Evolutionary conservation across 2,888 invertebrate species (phyloP).

Genomic region (Melipona beecheii): DNA sequence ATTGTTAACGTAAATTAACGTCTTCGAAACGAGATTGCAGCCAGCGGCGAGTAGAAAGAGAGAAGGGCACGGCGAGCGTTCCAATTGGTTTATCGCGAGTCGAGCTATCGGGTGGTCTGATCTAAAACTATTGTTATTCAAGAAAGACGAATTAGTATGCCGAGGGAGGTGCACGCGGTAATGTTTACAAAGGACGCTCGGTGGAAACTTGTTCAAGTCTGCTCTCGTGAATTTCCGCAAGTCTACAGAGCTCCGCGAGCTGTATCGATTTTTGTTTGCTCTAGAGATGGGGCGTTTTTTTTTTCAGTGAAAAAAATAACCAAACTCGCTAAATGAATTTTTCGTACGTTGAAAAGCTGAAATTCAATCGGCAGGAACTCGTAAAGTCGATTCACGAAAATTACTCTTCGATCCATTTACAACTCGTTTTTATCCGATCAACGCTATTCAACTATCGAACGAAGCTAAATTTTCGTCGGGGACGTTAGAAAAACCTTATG

Average conservation of each 20-base stretch:
- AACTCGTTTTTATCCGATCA: too few species aligned
- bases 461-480: too few species aligned
- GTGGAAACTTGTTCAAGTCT: constrained; percentile 17
- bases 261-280: constrained; percentile 14
- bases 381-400: too few species aligned
- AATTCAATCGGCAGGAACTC: background rate
- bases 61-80: background rate
- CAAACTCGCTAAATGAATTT: too few species aligned
- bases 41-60: too few species aligned
- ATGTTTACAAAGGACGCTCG: constrained; percentile 23
- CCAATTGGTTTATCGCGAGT: background rate
- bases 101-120: background rate
- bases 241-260: background rate
- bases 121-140: constrained; percentile 10
- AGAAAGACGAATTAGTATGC: constrained; percentile 18
- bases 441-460: too few species aligned
- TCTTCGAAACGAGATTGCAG: too few species aligned
- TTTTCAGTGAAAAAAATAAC: background rate
- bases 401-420: too few species aligned
- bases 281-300: too few species aligned
- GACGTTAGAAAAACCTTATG: too few species aligned
- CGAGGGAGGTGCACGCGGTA: background rate
- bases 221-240: constrained; percentile 10
- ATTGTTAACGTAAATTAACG: too few species aligned
- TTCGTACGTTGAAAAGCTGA: background rate